Conservation (phyloP, 2,888 invertebrate genomes). For the Vesta saturnalis region DNA sequence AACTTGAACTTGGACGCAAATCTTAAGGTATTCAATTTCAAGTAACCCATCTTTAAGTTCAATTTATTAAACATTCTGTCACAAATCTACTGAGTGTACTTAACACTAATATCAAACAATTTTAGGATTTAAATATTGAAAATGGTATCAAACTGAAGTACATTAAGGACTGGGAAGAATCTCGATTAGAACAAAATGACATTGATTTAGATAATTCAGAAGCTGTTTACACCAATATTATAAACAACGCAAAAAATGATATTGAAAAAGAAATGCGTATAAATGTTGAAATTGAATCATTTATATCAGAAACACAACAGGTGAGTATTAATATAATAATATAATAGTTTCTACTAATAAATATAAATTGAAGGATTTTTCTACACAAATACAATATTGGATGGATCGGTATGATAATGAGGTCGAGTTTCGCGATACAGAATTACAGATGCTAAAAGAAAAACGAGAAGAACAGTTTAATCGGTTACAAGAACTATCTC, state of each 20-base stretch:
- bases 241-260: slow-evolving; percentile 51
- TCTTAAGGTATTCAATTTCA: no score
- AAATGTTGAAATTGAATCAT: slow-evolving; percentile 56
- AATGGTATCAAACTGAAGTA: slow-evolving; percentile 51
- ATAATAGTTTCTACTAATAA: neutral
- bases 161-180: slow-evolving; percentile 56
- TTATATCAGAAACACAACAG: slow-evolving; percentile 51
- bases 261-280: slow-evolving; percentile 58
- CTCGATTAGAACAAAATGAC: slow-evolving; percentile 58
- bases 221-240: slow-evolving; percentile 48
- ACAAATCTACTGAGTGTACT: no score
- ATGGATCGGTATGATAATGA: slow-evolving; percentile 57
- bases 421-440: slow-evolving; percentile 53
- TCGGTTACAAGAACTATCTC: slow-evolving; percentile 36
- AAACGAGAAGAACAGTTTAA: slow-evolving; percentile 56
- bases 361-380: slow-evolving; percentile 52
- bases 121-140: slow-evolving; percentile 53
- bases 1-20: no score
- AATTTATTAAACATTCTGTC: no score
- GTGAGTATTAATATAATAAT: slow-evolving; percentile 34
- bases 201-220: slow-evolving; percentile 51
- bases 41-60: no score
- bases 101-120: slow-evolving; percentile 2
- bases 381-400: slow-evolving; percentile 58
- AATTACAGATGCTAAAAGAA: slow-evolving; percentile 56